phyloP scores from a whole-genome alignment of 2,888 invertebrate genomes.

The Pristionchus maxplancki region DNA sequence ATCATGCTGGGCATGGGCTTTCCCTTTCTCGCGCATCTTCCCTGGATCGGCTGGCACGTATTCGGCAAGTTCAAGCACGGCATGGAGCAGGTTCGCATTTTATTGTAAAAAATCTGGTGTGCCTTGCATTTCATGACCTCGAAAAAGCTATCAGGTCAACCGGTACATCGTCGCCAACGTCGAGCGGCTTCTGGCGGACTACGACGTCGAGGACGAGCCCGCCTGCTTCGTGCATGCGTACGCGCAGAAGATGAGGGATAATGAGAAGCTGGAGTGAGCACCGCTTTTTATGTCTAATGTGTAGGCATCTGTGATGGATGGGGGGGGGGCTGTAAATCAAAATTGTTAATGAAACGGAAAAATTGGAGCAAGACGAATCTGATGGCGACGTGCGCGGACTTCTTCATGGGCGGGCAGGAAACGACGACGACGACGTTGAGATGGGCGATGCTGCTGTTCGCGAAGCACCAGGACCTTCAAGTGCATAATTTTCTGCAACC shows the following conservation, averaged over 20 bases:
- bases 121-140: too few relatives aligned
- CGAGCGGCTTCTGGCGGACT: background rate
- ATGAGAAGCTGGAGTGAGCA: background rate
- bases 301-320: too few relatives aligned
- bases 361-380: background rate
- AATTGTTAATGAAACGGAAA: background rate
- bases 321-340: background rate
- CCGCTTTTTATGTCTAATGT: background rate
- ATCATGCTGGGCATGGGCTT: background rate
- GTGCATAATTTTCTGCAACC: too few relatives aligned
- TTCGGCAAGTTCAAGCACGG: slow-evolving; percentile 20
- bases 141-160: slow-evolving; percentile 8
- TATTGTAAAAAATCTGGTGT: too few relatives aligned
- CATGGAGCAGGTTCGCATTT: background rate
- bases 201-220: background rate
- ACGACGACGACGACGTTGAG: slow-evolving; percentile 6
- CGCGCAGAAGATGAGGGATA: background rate
- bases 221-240: background rate
- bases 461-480: background rate
- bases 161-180: background rate
- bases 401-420: slow-evolving; percentile 21
- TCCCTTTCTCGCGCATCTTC: background rate
- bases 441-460: background rate
- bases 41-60: slow-evolving; percentile 14
- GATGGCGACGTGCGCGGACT: slow-evolving; percentile 6